Conservation (phyloP, 2,888 invertebrate species). For the Andrena marginata region DNA sequence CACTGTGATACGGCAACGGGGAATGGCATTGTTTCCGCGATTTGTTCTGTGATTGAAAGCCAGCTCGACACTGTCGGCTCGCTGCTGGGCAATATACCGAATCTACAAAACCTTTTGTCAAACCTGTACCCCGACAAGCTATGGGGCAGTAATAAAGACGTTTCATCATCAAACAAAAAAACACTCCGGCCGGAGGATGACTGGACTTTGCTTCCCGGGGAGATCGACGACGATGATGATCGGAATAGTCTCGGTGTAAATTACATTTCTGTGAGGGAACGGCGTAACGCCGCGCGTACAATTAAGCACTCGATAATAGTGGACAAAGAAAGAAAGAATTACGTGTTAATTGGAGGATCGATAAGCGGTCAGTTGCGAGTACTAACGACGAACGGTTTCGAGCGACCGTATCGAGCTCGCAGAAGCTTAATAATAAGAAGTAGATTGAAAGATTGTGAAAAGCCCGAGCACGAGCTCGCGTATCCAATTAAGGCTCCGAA, state of each 20-base stretch:
- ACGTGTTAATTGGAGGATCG: constrained; percentile 38
- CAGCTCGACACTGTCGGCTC: constrained; percentile 26
- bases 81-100: constrained; percentile 42
- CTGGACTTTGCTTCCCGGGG: constrained; percentile 17
- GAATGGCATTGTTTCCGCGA: constrained; percentile 25
- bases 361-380: constrained; percentile 3
- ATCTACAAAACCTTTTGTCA: constrained; percentile 28
- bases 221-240: neutral
- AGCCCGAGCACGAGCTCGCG: neutral
- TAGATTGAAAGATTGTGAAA: constrained; percentile 60
- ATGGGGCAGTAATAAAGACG: neutral
- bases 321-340: constrained; percentile 31
- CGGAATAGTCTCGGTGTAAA: neutral
- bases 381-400: constrained; percentile 22
- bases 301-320: constrained; percentile 61
- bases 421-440: constrained; percentile 72
- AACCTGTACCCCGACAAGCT: constrained; percentile 8
- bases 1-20: neutral
- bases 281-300: neutral
- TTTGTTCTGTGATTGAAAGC: constrained; percentile 45
- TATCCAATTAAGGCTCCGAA: constrained; percentile 41
- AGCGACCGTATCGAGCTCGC: constrained; percentile 54
- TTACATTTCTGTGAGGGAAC: constrained; percentile 5
- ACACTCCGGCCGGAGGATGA: neutral
- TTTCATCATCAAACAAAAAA: constrained; percentile 16